Base-by-base conservation (phyloP, 2,888 invertebrate species). In the Coremacera marginata region DNA sequence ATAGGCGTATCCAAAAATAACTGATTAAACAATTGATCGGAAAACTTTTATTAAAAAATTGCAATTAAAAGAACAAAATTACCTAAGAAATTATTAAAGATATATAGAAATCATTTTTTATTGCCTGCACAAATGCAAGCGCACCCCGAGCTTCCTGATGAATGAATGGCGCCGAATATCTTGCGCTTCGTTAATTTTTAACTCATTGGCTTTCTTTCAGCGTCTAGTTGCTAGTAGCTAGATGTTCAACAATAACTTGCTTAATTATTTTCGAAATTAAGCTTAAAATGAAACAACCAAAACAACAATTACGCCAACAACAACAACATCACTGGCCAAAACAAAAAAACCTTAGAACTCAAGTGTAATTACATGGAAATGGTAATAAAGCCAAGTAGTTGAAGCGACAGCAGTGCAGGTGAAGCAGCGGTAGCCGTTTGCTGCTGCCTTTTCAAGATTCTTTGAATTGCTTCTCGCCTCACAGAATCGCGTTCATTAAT, bases 381-480 rank as follows among this genome's bases (percentile, higher is more conserved):
- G 22, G 55, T 22, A 19, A 22, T n/a, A n/a, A 22, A 8, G 22
- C 55, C 19, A 19, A 22, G 22, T 22, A 22, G 55, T 22, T n/a
- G 55, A 55, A 22, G 55, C 22, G 55, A 22, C 22, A 22, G 55
- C n/a, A 8, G 19, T 0, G 19, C 19, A 55, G 19, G 3, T 22
- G 19, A 22, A 8, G 55, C 19, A 19, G 55, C 19, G 22, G 52
- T 16, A 55, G 55, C 19, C 5, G 55, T 19, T 55, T 7, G 55
- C 44, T 44, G 44, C 44, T 44, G 44, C 44, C 44, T 44, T 11
- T 44, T 44, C 14, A 44, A 44, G 31, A 63, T 63, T 63, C 63
- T 63, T 63, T 63, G 63, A 63, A 63, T 63, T 63, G 63, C 31
- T 63, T 63, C 63, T 63, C 63, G 63, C 63, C 63, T 63, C 27